Evolutionary conservation across 2,797 vertebrate species (phyloP), one percentile per base, ranked within the genome.

Genomic region (Pachyuromys duprasi): DNA sequence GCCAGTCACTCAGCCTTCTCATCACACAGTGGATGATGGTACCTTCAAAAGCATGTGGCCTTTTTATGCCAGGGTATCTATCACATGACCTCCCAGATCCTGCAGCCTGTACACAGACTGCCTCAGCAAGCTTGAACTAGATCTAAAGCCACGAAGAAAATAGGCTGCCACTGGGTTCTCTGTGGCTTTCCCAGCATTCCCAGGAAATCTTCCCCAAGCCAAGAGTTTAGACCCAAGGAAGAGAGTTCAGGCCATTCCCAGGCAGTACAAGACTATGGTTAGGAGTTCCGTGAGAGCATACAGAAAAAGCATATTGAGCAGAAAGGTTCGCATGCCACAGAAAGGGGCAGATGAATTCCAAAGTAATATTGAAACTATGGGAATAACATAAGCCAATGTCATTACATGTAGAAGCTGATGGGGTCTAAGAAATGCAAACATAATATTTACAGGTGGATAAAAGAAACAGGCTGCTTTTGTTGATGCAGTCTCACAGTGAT

Each of bases 1-100:
- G 55, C 18, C 2, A 57, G 42, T 62, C 8, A 24, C 12, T 28
- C 55, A 5, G 31, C 3, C 17, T n/a, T 57, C 4, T 75, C 13
- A 1, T 3, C 4, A 17, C 36, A 1, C 9, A 5, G 3, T 24
- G 20, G 65, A 13, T 0, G 12, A 2, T 18, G 55, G 49, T 55
- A 4, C n/a, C 5, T 1, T 11, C 49, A 39, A 75, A 24, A 28
- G 8, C 1, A 11, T 3, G 0, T 3, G 8, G 11, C 0, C 31
- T 17, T 12, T 6, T 0, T 0, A 3, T 74, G n/a, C 12, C 53
- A 72, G 8, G 26, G 70, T 13, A 42, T 14, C 72, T 13, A 42
- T 14, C 72, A 63, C 39, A 45, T 22, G 39, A 89, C 15, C 70
- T 45, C 4, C 31, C 7, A 33, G 14, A 45, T 7, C 1, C 24